Evolutionary conservation across 2,797 vertebrate species (phyloP).

Genomic region (Pipistrellus kuhlii): DNA sequence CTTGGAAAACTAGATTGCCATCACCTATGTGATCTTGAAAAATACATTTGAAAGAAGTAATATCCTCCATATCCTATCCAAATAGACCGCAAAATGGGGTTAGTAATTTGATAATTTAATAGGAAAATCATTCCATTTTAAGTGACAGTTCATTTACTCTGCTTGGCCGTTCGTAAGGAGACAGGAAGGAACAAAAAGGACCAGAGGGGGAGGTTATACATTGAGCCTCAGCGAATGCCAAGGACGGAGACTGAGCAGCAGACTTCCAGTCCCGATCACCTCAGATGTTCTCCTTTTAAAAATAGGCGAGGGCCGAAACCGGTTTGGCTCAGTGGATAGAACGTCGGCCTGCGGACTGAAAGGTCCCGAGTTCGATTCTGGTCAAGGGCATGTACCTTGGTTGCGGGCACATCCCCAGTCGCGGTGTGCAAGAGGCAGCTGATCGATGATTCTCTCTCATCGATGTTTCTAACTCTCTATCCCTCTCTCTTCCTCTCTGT

Average conservation of each 20-base stretch:
- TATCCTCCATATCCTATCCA: neutral
- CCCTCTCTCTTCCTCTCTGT: too few relatives aligned
- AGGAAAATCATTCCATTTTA: conserved; percentile 54
- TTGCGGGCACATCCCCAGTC: too few relatives aligned
- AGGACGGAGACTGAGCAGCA: neutral
- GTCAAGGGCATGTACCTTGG: too few relatives aligned
- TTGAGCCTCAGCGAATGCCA: neutral
- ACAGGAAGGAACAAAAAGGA: neutral
- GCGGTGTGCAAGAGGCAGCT: too few relatives aligned
- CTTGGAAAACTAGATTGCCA: conserved; percentile 52
- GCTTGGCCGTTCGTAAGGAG: neutral
- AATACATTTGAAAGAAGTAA: conserved; percentile 46
- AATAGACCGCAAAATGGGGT: conserved; percentile 23
- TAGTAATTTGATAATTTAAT: conserved; percentile 54
- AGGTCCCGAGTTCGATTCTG: too few relatives aligned
- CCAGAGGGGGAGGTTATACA: neutral
- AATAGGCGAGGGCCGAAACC: neutral
- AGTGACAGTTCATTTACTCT: conserved; percentile 27
- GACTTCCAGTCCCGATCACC: neutral
- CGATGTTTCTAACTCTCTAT: too few relatives aligned
- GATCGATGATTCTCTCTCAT: too few relatives aligned
- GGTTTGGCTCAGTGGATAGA: too few relatives aligned
- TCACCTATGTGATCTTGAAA: conserved; percentile 61
- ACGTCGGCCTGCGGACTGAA: too few relatives aligned
- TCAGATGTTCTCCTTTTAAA: neutral